Evolutionary conservation across 2,113 vertebrate genomes (phyloP), one percentile per base, ranked within the genome.

Genomic region (Pungitius pungitius): DNA sequence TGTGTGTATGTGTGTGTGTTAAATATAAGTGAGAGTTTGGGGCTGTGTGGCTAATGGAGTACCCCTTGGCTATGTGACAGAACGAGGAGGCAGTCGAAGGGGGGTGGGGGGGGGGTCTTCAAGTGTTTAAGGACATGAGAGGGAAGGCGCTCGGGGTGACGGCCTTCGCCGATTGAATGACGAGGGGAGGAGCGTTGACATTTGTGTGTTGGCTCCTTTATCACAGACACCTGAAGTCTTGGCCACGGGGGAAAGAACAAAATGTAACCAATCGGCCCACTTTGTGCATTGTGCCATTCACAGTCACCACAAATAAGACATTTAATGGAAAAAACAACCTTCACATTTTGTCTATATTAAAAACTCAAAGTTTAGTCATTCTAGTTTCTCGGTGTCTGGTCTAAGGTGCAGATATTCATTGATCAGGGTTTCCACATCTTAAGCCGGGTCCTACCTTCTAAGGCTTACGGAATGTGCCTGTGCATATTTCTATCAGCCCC

Each of bases 41-140:
- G 92, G 92, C 94, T 93, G 92, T 69, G 92, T 93, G 95, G 93
- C 94, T 96, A 96, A 96, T 96, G 95, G 95, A 96, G 95, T 96
- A 94, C 95, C 96, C 95, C 95, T 96, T 95, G 95, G 95, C 93
- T 92, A 93, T 93, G 93, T 96, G 96, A 97, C 96, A 96, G 94
- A 95, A 93, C 94, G 93, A 96, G 95, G 95, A 96, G 95, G 94
- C 93, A 94, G 95, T 96, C 94, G 95, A 92, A 93, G 90, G 90
- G 1, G 94, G 33, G 95, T 95, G 94, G 93, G 94, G 95, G 94
- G 22, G 27, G 94, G 94, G 93, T 93, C 95, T 94, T 95, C 91
- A 92, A 95, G 95, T 96, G 94, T 96, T 97, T 96, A 95, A 94
- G 95, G 94, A 94, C 95, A 95, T 95, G 94, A 95, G 93, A 95